phyloP scores from a whole-genome alignment of 2,113 vertebrate genomes.

The Sterrhoptilus dennistouni region DNA sequence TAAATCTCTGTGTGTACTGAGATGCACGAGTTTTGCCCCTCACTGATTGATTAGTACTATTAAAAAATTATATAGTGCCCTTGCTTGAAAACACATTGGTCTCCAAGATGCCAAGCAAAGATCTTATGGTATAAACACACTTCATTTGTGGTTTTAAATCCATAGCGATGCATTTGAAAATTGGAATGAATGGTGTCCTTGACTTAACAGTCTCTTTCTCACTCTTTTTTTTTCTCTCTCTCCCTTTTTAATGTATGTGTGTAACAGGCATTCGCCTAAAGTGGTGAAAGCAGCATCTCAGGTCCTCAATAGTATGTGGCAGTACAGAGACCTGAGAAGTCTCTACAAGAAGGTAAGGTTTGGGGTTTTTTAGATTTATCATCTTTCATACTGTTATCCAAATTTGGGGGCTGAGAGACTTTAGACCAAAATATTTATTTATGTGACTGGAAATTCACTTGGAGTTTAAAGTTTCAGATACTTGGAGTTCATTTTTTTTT shows the following conservation, averaged over 20 bases:
- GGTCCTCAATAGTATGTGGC: slow-evolving; percentile 99
- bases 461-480: background rate
- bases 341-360: slow-evolving; percentile 98
- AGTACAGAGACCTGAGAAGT: slow-evolving; percentile 98
- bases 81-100: background rate
- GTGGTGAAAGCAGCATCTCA: slow-evolving; percentile 99
- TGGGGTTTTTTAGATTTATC: background rate
- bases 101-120: background rate
- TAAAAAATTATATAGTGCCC: background rate
- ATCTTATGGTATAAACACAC: background rate
- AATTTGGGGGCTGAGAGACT: background rate
- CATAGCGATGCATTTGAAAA: background rate
- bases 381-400: background rate
- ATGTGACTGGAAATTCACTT: background rate
- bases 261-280: slow-evolving; percentile 93
- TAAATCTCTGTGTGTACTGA: background rate
- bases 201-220: background rate
- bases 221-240: slow-evolving; percentile 6
- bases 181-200: background rate
- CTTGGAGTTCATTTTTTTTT: background rate
- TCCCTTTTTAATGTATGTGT: slow-evolving; percentile 57
- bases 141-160: background rate
- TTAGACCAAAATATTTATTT: background rate
- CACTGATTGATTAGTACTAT: background rate
- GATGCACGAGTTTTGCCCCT: background rate